These are phyloP conservation scores for Bugula neritina DNA, from an alignment of 2,888 invertebrate species.

Conservation along the genomic window DNA sequence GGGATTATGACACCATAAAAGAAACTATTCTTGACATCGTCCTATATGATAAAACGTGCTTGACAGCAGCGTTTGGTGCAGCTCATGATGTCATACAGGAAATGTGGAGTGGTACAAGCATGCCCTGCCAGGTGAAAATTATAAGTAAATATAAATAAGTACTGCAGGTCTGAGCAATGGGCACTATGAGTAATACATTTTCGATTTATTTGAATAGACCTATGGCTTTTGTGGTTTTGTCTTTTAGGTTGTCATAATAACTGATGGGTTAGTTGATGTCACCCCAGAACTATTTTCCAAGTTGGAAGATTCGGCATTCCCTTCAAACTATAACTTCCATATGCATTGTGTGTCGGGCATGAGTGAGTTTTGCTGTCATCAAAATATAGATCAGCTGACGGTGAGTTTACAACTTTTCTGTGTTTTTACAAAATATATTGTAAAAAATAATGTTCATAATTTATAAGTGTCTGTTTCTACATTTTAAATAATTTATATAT, in stretches of 20 bases:
- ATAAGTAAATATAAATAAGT: no score
- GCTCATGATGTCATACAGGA: slow-evolving; percentile 72
- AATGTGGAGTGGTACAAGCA: slow-evolving; percentile 78
- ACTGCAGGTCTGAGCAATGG: no score
- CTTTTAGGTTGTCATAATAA: slow-evolving; percentile 63
- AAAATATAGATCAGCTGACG: neutral
- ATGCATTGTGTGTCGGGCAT: neutral
- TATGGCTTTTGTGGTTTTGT: no score
- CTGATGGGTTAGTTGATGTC: slow-evolving; percentile 69
- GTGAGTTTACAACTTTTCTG: no score
- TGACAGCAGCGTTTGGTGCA: slow-evolving; percentile 72
- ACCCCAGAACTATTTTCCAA: neutral
- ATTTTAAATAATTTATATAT: no score
- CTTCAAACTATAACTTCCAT: neutral
- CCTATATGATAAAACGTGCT: slow-evolving; percentile 78
- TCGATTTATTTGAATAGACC: no score
- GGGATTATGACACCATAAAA: slow-evolving; percentile 77
- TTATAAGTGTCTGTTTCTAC: no score
- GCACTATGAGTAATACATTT: no score
- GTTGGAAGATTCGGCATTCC: neutral
- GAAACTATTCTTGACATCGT: slow-evolving; percentile 70
- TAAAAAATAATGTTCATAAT: no score
- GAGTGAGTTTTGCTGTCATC: neutral
- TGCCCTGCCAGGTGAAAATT: neutral
- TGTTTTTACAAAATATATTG: no score